Evolutionary conservation across 2,888 invertebrate species (phyloP), one percentile per base, ranked within the genome.

Genomic region (Drosophila fungiperda): DNA sequence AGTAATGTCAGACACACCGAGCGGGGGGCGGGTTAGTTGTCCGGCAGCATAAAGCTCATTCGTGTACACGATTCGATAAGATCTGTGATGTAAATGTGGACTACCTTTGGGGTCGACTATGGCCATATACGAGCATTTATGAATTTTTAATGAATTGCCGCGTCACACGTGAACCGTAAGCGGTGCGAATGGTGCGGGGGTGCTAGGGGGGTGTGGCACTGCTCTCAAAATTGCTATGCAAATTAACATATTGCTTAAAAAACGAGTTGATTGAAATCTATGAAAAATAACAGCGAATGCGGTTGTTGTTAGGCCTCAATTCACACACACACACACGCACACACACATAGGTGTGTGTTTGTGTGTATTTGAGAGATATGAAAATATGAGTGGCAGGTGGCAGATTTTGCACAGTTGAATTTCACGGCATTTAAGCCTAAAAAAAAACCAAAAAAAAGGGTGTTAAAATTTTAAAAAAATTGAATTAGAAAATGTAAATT

Each of bases 61-160:
- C 87, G 87, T 87, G 87, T 83, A 82, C 68, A 74, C 74, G 58
- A 40, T 52, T 58, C 61, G 87, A 87, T 87, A 90, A 87, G 82
- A 87, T 88, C 87, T 78, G 65, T 72, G 73, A 83, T 80, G 86
- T 80, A 82, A 82, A 70, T 75, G 71, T 26, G 70, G 52, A 58
- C 26, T 62, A 53, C 67, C 57, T 45, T 65, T 52, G 42, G 58
- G 59, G 61, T 38, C 52, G 53, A 68, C 72, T 68, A 50, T 58
- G 48, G 63, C 3, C 62, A 66, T 68, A 70, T 66, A 29, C 74
- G 71, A 73, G 80, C 80, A 83, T 86, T 91, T 92, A 93, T 93
- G 92, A 90, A 92, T 92, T 92, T 92, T 91, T 92, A 93, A 92
- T 92, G 90, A 92, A 92, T 92, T 92, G 88, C 91, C 78, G 80